Conservation (phyloP, 2,113 vertebrate species). For the Engystomops pustulosus region DNA sequence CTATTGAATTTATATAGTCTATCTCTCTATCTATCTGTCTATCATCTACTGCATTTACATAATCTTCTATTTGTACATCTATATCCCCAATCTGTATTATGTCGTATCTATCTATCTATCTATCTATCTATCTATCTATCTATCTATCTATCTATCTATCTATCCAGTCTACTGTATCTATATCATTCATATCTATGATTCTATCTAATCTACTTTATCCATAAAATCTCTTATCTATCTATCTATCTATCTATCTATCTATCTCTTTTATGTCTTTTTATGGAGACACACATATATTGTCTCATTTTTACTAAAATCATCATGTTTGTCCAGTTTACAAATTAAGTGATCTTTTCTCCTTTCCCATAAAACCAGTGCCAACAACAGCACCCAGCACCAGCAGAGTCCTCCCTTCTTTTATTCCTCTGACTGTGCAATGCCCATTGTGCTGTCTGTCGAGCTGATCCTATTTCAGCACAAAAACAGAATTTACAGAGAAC, state of each 20-base stretch:
- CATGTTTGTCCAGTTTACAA: constrained; percentile 81
- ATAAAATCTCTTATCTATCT: not conserved
- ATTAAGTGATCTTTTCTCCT: constrained; percentile 83
- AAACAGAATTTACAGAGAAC: constrained; percentile 66
- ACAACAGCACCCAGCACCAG: constrained; percentile 71
- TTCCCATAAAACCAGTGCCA: constrained; percentile 76
- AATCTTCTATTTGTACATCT: too few relatives aligned
- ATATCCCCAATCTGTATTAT: not conserved
- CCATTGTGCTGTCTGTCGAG: constrained; percentile 42
- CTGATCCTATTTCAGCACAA: constrained; percentile 68
- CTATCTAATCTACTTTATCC: not conserved
- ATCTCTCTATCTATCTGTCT: not conserved
- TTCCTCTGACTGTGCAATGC: constrained; percentile 72
- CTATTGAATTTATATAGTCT: too few relatives aligned
- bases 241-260: constrained; percentile 32
- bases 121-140: not conserved
- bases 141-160: not conserved
- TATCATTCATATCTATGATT: not conserved
- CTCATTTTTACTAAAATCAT: constrained; percentile 56
- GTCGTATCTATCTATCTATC: not conserved
- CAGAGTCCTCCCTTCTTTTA: constrained; percentile 72
- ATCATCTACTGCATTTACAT: not conserved
- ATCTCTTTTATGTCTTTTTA: not conserved
- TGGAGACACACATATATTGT: not conserved
- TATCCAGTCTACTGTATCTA: not conserved